Percentiles rank a stretch among this genome's conserved stretches.
phyloP scores from a whole-genome alignment of 2,113 vertebrate species.

The Tetrao urogallus region DNA sequence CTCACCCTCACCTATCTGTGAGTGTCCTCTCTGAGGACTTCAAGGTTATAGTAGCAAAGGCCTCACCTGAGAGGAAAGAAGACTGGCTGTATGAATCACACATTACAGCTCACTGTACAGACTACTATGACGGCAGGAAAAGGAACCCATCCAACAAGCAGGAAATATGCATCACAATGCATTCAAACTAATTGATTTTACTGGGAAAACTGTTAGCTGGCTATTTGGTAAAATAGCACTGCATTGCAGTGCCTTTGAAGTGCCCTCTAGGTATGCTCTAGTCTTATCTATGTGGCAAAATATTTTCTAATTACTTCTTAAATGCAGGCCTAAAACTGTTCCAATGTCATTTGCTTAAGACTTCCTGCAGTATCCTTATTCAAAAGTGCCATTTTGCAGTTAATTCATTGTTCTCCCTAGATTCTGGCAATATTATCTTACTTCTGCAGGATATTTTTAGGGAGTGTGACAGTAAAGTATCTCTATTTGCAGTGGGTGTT shows the following conservation, averaged over 20 bases:
- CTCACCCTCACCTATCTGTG: neutral
- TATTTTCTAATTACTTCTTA: neutral
- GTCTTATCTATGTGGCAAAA: neutral
- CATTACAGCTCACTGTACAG: fast-evolving
- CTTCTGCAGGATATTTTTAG: neutral
- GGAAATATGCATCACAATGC: neutral
- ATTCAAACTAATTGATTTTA: neutral
- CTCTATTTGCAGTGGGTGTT: fast-evolving
- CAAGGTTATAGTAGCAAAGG: neutral
- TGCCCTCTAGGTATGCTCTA: neutral
- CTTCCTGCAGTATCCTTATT: neutral
- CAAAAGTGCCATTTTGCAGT: neutral
- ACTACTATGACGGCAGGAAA: neutral
- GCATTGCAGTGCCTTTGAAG: neutral
- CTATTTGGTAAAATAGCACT: neutral
- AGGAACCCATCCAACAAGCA: neutral
- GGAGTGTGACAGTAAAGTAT: neutral
- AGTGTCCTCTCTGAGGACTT: neutral
- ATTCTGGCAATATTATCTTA: neutral
- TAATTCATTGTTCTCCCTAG: neutral
- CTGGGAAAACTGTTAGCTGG: neutral
- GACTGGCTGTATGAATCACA: neutral
- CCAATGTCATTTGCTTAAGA: neutral
- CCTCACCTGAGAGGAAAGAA: neutral
- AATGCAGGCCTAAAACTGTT: neutral